Evolutionary conservation across 2,113 vertebrate genomes (phyloP), one percentile per base, ranked within the genome.

Genomic region (Hyla sarda): DNA sequence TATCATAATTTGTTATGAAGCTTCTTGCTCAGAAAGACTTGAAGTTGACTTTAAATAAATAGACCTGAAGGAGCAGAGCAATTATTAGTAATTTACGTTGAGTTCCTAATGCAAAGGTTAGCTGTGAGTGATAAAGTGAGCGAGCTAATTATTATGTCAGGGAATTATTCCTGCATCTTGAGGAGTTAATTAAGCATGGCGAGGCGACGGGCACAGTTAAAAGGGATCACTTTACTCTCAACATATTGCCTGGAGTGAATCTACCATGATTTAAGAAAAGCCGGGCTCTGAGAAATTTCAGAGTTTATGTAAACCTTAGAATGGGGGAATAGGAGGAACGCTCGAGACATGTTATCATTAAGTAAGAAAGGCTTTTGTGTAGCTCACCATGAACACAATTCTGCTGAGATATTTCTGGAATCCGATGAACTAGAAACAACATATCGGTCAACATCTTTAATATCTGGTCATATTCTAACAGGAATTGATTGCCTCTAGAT

Each of bases 71-170:
- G 88, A 92, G 88, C 87, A 90, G 86, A 48, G 85, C 90, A 90
- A 93, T 92, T 91, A 94, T 88, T 90, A 91, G 92, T 72, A 89
- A 93, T 91, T 93, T 91, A 89, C 90, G 92, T 90, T 87, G 87
- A 93, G 87, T 89, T 89, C 90, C 91, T 93, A 93, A 92, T 88
- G 83, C 87, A 90, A 91, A 94, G 93, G 91, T 93, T 91, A 93
- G 91, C 88, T 75, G 75, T 58, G 82, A 93, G 88, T 47, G 90
- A 90, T 91, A 91, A 88, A 90, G 92, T 89, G 89, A 11, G 80
- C 75, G 86, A 91, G 88, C 90, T 92, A 93, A 95, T 95, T 95
- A 94, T 92, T 90, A 92, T 92, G 93, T 94, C 94, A 94, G 90
- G 92, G 89, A 52, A 92, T 92, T 90, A 87, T 74, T 60, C 82